phyloP scores from a whole-genome alignment of 2,797 vertebrate genomes.

The Rhincodon typus region DNA sequence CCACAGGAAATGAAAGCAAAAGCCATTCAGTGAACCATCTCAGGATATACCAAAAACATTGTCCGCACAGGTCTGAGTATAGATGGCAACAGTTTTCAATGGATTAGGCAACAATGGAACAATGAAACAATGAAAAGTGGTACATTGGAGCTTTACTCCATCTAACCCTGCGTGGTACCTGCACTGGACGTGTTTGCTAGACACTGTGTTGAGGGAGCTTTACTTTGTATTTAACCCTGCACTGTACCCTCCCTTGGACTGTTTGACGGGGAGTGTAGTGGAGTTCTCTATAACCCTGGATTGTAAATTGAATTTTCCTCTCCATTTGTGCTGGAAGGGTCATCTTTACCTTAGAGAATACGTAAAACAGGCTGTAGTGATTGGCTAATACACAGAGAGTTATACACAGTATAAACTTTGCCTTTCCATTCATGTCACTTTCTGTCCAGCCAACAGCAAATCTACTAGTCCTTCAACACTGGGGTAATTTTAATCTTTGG shows the following conservation, averaged over 20 bases:
- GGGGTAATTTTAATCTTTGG: too few species aligned
- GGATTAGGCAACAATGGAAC: not conserved
- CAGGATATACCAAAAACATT: not conserved
- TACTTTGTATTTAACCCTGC: too few species aligned
- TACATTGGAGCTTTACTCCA: not conserved
- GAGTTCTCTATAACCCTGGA: too few species aligned
- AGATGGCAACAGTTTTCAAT: not conserved
- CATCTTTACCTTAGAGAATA: not conserved
- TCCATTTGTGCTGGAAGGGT: not conserved
- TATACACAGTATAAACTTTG: not conserved
- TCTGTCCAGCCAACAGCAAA: not conserved
- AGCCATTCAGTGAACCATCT: not conserved
- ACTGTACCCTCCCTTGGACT: too few species aligned
- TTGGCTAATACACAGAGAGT: not conserved
- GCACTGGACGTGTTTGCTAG: too few species aligned
- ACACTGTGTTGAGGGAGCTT: too few species aligned
- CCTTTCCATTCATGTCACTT: not conserved
- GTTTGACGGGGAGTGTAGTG: too few species aligned
- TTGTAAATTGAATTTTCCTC: not conserved
- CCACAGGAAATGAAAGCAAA: not conserved
- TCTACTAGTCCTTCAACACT: not conserved
- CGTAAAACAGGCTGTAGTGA: not conserved
- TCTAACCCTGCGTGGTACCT: not conserved
- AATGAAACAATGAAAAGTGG: not conserved
- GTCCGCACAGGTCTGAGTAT: not conserved